Base-by-base conservation (phyloP, 2,797 vertebrate species). In the Micrastur ruficollis region DNA sequence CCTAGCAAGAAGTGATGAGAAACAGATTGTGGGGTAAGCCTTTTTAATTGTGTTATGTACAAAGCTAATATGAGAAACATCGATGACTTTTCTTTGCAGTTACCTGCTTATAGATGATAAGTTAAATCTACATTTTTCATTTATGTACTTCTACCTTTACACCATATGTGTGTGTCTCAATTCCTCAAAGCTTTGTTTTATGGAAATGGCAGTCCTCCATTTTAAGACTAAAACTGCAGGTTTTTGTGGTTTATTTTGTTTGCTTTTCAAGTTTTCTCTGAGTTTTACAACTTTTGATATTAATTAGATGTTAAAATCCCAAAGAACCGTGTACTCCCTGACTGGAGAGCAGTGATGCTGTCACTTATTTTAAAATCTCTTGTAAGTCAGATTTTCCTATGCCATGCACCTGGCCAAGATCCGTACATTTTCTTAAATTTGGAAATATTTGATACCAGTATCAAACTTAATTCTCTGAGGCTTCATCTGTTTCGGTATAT, bases 131-230 rank as follows among this genome's bases (percentile, higher is more conserved):
- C 56, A 2, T 8, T 40, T 81, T 89, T 68, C 1, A 31, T 73
- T 42, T 59, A 22, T 14, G 8, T 42, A 23, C 46, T 74, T 73
- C 27, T 32, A 14, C 23, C 2, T 81, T 94, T 58, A 29, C 9
- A 52, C 15, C 78, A 25, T 14, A 34, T 0, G 0, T 19, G 6
- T 68, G 21, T 56, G 25, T 81, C 55, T 74, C 44, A 65, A 1
- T 58, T 93, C 23, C n/a, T 81, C 14, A 27, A 36, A 81, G 16
- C 38, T 74, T 56, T 65, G 14, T 23, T 46, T 89, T 65, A 36
- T 31, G 27, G 32, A 92, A 81, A 46, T 47, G 19, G 38, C 34
- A 81, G 21, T 82, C 36, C 14, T 80, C 25, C 16, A 58, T 67
- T 89, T 82, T 55, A 59, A 87, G 34, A 82, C 2, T 8, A 59